Evolutionary conservation across 2,888 invertebrate species (phyloP).

Genomic region (Trisateles emortualis): DNA sequence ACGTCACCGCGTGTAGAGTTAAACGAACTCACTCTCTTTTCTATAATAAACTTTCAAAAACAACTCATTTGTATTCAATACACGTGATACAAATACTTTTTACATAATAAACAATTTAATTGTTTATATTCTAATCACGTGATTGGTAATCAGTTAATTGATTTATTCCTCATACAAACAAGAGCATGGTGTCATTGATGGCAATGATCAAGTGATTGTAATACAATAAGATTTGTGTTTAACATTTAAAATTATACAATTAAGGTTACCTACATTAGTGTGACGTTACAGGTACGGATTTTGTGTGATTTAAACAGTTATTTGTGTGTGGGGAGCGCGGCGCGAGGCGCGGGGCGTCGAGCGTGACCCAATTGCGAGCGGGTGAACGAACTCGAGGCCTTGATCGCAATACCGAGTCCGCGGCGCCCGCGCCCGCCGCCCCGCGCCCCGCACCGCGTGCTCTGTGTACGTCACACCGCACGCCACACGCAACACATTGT

Average conservation of each 20-base stretch:
- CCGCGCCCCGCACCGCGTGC: constrained; percentile 46
- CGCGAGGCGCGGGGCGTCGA: constrained; percentile 67
- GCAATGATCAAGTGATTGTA: constrained; percentile 22
- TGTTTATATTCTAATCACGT: constrained; percentile 24
- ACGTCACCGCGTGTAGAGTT: constrained; percentile 30
- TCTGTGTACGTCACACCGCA: constrained; percentile 60
- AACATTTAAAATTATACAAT: constrained; percentile 48
- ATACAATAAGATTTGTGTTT: constrained; percentile 26
- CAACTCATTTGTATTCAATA: constrained; percentile 33
- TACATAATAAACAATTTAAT: constrained; percentile 35
- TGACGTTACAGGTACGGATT: constrained; percentile 80
- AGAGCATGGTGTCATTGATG: constrained; percentile 7
- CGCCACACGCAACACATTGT: constrained; percentile 65
- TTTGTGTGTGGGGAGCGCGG: constrained; percentile 73
- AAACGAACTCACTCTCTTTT: constrained; percentile 31
- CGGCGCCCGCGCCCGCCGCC: constrained; percentile 52
- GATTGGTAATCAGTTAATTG: constrained; percentile 9
- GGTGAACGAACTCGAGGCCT: constrained; percentile 86
- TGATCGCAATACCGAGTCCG: constrained; percentile 82
- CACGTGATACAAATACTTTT: constrained; percentile 19
- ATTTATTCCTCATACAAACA: constrained; percentile 11
- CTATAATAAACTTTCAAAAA: constrained; percentile 38
- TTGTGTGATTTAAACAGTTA: constrained; percentile 80
- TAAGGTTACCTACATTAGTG: constrained; percentile 65
- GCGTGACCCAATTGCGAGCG: constrained; percentile 81